Base-by-base conservation (phyloP, 2,888 invertebrate genomes). In the Elmis aenea region DNA sequence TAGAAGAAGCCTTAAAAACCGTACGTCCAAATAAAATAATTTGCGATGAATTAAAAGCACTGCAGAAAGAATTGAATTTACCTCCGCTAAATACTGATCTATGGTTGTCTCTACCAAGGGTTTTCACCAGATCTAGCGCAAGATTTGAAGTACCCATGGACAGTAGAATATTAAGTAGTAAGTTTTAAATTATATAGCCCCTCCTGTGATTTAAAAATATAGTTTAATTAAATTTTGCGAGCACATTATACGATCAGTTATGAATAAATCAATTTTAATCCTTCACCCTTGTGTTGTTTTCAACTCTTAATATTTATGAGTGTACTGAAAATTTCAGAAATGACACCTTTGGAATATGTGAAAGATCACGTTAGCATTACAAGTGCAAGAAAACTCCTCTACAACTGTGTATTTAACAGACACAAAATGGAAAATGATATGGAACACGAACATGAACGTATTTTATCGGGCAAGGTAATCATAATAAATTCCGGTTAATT, bases 61-160 rank as follows among this genome's bases (percentile, higher is more conserved):
- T 76, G 2, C 62, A 76, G 28, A 67, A 70, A 8, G 73, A 74
- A 45, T 37, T 77, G 12, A 68, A 70, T 34, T 61, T 75, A 3
- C 70, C 73, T 0, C 68, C 72, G 0, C 62, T 72, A 10, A 73
- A 76, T 37, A 66, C 75, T 1, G 76, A 77, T 3, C 71, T 76
- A 48, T 78, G 77, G 76, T 66, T 81, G 9, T 78, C 79, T 48
- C 71, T 83, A 47, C 87, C 87, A 0, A 67, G 87, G 26, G 77
- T 81, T n/a, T 87, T 86, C 64, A 80, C 82, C 0, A 73, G 87
- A 22, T 77, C 79, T 21, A 82, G 78, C 45, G 82, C 84, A 0
- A 74, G 84, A 46, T 89, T 89, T 61, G 77, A 85, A 46, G 67
- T 90, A 31, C 85, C 86, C 0, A 73, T 88, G 42, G 81, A 85